Base-by-base conservation (phyloP, 2,797 vertebrate species). In the Todus mexicanus region DNA sequence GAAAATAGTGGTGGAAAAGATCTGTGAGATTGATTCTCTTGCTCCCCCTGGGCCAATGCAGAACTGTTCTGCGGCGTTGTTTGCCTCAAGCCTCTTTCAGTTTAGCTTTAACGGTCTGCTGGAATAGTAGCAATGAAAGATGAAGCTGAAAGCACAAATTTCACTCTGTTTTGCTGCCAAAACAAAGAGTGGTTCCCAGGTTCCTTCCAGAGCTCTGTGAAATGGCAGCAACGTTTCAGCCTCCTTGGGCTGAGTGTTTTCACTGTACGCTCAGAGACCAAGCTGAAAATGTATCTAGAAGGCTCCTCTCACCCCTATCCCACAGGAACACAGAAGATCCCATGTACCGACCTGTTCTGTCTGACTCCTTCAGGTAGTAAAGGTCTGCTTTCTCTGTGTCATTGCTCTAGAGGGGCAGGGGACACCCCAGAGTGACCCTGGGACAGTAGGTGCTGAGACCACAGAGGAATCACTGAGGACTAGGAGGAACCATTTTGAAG, bases 91-190 rank as follows among this genome's bases (percentile, higher is more conserved):
- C 61, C 14, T 69, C 68, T 84, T 94, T 85, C 73, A 82, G 8
- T 82, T 86, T 54, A 86, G n/a, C 80, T 94, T 90, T 92, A 89
- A 89, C 2, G 3, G 47, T 75, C 65, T 72, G 42, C 51, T 80
- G 87, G 70, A 92, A 56, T 60, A 95, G 79, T 72, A 86, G 92
- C 76, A 92, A 75, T 87, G 84, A 92, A 95, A 75, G 56, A 81
- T 76, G 79, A 93, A 89, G 63, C 76, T 73, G 87, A 68, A 94
- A 84, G 82, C 70, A 81, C 26, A 53, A 33, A 65, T 91, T 91
- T 87, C 72, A 77, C 38, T 61, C 59, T 80, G 63, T 50, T 93
- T 77, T 83, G 76, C 79, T 96, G 87, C 90, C 87, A 96, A 91
- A 83, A 68, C 57, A 83, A 86, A 91, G 38, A 90, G 57, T 73